Base-by-base conservation (phyloP, 2,113 vertebrate species). In the Thymallus thymallus region DNA sequence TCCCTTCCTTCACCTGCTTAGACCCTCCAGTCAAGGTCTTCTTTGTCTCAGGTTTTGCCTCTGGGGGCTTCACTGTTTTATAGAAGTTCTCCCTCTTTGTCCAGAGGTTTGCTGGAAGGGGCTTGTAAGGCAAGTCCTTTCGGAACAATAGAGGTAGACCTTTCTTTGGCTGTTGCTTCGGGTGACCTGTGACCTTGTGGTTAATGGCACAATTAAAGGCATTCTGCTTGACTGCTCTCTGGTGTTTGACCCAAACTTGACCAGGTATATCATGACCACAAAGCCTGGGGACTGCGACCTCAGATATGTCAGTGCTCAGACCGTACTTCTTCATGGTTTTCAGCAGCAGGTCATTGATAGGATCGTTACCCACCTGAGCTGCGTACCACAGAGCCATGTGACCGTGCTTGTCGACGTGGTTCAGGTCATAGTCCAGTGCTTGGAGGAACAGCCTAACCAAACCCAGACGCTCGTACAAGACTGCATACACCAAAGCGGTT, bases 81-180 rank as follows among this genome's bases (percentile, higher is more conserved):
- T 63, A 35, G 22, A 74, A 45, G 55, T 30, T 74, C 23, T 68
- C 68, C 73, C 81, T 74, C 22, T 82, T 82, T 14, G 69, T 55
- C 83, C 84, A 84, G 0, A 55, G 23, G 12, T 71, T 65, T 76
- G 24, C 76, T 64, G 72, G 51, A 29, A 88, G 46, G 6, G 55
- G 71, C 71, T 78, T 69, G 13, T 73, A 85, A 22, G 72, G 60
- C 29, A 41, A 16, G 16, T 29, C 14, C 35, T 48, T 61, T 35
- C n/a, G 60, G 30, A 65, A 56, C 72, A 67, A 56, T 58, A 56
- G 23, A 20, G 9, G 23, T 1, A n/a, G 16, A 29, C 24, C 10
- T 45, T 46, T 45, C 41, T 0, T 0, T 0, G 1, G 60, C 68
- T 14, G 61, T 41, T 35, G 72, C 62, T n/a, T 30, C 1, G 0